These are phyloP conservation scores for Drosophila pullipes DNA, from an alignment of 2,888 invertebrate species.

Conservation along the genomic window DNA sequence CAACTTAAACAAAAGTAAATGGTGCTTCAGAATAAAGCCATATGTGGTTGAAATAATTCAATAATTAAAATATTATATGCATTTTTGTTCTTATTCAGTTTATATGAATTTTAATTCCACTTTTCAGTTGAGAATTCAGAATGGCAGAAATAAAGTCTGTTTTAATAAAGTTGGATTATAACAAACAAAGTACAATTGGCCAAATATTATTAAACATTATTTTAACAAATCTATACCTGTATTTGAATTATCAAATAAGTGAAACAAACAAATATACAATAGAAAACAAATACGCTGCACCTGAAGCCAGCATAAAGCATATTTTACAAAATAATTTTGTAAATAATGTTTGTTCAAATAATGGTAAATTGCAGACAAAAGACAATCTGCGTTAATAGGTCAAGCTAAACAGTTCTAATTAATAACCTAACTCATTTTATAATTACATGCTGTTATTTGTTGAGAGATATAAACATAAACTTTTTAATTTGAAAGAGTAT, in stretches of 20 bases:
- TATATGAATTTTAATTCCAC: not conserved
- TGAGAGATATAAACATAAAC: not conserved
- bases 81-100: not conserved
- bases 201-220: not conserved
- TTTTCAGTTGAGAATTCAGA: not conserved
- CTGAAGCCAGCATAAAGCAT: not conserved
- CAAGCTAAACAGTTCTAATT: no score
- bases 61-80: not conserved
- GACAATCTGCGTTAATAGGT: no score
- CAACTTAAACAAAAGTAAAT: not conserved
- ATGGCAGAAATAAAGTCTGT: not conserved
- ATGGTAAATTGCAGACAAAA: not conserved
- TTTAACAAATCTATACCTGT: no score
- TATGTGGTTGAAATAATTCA: not conserved
- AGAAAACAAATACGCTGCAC: no score
- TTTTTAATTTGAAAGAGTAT: constrained; percentile 23
- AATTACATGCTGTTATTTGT: not conserved
- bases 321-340: not conserved
- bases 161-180: not conserved
- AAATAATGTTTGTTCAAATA: not conserved
- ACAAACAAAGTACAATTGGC: not conserved
- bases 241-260: no score
- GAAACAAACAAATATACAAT: no score
- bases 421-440: not conserved
- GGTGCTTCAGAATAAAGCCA: not conserved